phyloP scores from a whole-genome alignment of 2,888 invertebrate species.

The Cheiracanthium punctorium region DNA sequence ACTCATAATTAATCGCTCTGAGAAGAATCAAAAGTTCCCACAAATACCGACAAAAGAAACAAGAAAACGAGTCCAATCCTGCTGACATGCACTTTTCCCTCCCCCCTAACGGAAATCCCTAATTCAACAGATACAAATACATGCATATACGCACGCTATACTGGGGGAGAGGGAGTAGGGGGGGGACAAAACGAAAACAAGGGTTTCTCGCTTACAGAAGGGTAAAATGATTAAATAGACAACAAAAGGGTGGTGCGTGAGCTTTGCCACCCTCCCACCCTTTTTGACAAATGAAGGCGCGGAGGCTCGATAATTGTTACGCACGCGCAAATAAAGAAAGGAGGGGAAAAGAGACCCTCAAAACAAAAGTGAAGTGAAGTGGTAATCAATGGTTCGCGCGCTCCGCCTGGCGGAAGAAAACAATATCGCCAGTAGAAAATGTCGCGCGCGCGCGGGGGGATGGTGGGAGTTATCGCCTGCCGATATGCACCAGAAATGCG shows the following conservation, averaged over 20 bases:
- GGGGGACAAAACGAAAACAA: background rate
- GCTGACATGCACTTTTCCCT: slow-evolving; percentile 10
- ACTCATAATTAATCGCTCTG: slow-evolving; percentile 1
- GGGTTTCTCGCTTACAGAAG: slow-evolving; percentile 8
- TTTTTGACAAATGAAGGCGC: slow-evolving; percentile 50
- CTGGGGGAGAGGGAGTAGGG: no score
- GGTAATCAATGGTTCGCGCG: slow-evolving; percentile 59
- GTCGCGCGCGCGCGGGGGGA: no score
- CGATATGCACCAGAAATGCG: slow-evolving; percentile 46
- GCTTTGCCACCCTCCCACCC: background rate
- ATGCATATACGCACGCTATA: background rate
- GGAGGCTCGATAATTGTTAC: slow-evolving; percentile 50
- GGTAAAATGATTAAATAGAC: slow-evolving; percentile 12
- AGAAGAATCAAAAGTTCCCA: background rate
- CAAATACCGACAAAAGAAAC: slow-evolving; percentile 6
- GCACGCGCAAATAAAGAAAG: slow-evolving; percentile 21
- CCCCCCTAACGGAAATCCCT: background rate
- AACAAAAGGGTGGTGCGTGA: slow-evolving; percentile 15
- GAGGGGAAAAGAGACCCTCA: slow-evolving; percentile 34
- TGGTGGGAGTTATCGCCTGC: slow-evolving; percentile 61
- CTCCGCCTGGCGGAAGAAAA: slow-evolving; percentile 39
- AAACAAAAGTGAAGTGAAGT: slow-evolving; percentile 58
- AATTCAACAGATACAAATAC: slow-evolving; percentile 17
- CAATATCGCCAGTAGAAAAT: slow-evolving; percentile 36
- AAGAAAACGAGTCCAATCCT: background rate